Evolutionary conservation across 1,140 invertebrate species (phyloP).

Genomic region (Polypedilum pembai): DNA sequence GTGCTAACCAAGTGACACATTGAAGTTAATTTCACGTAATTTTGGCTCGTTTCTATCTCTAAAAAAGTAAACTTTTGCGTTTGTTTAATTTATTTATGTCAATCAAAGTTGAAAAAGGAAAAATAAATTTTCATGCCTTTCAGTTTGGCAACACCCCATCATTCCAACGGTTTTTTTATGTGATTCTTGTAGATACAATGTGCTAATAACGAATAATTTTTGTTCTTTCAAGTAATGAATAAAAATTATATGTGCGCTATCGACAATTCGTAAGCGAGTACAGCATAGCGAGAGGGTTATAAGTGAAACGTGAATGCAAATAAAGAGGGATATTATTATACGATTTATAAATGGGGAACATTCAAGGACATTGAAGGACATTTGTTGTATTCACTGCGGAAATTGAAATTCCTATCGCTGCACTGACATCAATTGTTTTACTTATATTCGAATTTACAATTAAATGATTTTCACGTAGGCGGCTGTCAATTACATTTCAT

Average conservation of each 20-base stretch:
- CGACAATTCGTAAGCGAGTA: no score
- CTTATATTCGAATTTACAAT: background rate
- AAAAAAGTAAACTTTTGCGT: background rate
- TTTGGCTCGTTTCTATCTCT: background rate
- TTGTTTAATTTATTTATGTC: slow-evolving; percentile 10
- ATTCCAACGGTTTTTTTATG: background rate
- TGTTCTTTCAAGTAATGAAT: background rate
- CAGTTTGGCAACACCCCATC: background rate
- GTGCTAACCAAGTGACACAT: background rate
- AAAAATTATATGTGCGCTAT: no score
- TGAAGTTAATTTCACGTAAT: slow-evolving; percentile 6
- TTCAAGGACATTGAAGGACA: slow-evolving; percentile 11
- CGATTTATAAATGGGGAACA: background rate
- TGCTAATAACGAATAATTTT: slow-evolving; percentile 18
- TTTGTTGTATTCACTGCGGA: background rate
- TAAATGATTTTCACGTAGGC: background rate
- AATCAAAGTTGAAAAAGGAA: background rate
- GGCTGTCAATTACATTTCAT: slow-evolving; percentile 11
- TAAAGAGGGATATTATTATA: no score
- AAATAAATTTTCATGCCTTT: background rate
- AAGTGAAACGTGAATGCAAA: no score
- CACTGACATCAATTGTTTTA: background rate
- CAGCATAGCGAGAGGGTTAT: no score
- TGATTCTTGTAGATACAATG: background rate
- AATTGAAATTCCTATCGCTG: slow-evolving; percentile 3